Conservation (phyloP, 2,797 vertebrate species). For the Hoplostethus atlanticus region DNA sequence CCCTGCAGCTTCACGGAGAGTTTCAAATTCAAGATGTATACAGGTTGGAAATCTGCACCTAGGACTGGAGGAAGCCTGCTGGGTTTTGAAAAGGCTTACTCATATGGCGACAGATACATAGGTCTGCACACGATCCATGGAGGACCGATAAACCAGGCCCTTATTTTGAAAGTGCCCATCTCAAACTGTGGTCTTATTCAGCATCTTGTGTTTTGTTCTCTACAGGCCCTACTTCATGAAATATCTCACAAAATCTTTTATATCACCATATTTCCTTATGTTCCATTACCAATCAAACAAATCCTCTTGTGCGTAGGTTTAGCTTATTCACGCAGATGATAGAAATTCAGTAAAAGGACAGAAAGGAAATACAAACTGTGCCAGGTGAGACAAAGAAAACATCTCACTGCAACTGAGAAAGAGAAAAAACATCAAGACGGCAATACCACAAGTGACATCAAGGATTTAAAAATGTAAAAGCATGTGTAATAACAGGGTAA, state of each 20-base stretch:
- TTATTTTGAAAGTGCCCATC: not conserved
- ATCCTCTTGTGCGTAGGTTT: not conserved
- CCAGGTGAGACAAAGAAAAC: not conserved
- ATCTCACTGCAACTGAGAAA: not conserved
- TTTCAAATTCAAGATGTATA: conserved; percentile 23
- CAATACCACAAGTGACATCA: not conserved
- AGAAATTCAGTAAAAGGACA: not conserved
- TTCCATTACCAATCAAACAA: not conserved
- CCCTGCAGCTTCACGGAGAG: conserved; percentile 11
- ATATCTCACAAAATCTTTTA: no score
- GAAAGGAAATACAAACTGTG: not conserved
- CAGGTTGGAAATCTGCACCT: not conserved
- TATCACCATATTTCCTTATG: not conserved
- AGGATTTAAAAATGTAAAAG: no score
- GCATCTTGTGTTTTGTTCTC: not conserved
- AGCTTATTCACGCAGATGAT: no score
- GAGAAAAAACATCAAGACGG: not conserved
- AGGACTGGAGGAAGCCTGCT: no score
- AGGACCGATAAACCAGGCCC: not conserved
- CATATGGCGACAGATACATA: not conserved
- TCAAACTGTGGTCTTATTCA: not conserved
- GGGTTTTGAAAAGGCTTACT: no score
- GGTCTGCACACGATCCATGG: not conserved
- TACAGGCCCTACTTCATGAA: not conserved
- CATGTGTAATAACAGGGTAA: not conserved